Conservation (phyloP, 2,113 vertebrate genomes). For the Anarhynchus alexandrinus region DNA sequence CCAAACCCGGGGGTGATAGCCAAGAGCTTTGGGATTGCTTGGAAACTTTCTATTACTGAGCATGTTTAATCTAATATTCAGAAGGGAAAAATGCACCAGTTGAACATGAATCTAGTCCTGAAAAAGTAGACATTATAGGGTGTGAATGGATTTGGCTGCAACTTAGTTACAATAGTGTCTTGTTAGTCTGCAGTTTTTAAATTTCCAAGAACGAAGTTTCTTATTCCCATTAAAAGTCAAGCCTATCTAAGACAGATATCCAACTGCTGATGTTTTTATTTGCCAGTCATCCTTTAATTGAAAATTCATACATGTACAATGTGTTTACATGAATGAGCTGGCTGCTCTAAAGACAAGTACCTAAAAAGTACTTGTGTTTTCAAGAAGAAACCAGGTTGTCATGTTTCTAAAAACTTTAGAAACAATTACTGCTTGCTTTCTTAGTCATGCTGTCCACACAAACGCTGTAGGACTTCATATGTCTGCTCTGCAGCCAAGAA, state of each 20-base stretch:
- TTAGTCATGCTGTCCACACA: neutral
- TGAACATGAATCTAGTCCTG: neutral
- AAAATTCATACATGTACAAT: neutral
- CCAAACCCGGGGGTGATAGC: neutral
- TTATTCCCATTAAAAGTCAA: neutral
- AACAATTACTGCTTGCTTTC: neutral
- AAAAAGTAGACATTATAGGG: neutral
- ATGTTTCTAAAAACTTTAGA: neutral
- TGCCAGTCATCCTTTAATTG: neutral
- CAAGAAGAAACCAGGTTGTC: neutral
- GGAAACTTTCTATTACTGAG: conserved; percentile 81
- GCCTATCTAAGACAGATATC: neutral
- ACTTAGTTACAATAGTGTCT: neutral
- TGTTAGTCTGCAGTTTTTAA: neutral
- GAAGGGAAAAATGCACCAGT: conserved; percentile 46
- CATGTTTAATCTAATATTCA: conserved; percentile 74
- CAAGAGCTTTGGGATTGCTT: conserved; percentile 70
- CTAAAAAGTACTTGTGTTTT: neutral
- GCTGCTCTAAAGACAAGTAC: neutral
- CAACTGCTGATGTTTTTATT: neutral
- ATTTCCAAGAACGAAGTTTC: neutral
- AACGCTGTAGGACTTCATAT: neutral
- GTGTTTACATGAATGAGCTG: neutral
- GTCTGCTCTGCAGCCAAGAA: neutral
- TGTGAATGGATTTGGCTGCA: neutral